Evolutionary conservation across 2,797 vertebrate species (phyloP), one percentile per base, ranked within the genome.

Genomic region (Eulemur mongoz): DNA sequence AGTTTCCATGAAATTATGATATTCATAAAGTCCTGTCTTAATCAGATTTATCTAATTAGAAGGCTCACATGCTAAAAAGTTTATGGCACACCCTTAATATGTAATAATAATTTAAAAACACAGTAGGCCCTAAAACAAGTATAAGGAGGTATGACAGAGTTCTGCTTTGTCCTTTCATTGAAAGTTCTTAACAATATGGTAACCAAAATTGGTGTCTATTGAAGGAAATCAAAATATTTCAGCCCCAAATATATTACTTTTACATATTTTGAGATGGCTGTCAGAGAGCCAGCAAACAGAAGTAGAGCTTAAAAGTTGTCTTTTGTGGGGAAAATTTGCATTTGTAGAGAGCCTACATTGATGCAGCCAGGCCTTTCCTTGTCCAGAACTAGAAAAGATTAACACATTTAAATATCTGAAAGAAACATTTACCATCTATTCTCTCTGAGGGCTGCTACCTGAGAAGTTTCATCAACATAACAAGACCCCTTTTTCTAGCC

Each of bases 31-130:
- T 59, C 48, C 27, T 12, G 30, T 82, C 4, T 65, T 89, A 35
- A 35, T 92, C 59, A 69, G n/a, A 78, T 89, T 94, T 92, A 89
- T 83, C 76, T 80, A 95, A 89, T 85, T 67, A 63, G 32, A 89
- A 92, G 43, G 2, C 7, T 54, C 38, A 81, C 4, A 70, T 59
- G 38, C 30, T 80, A 75, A 88, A 86, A 94, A 40, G 78, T 67
- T 89, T 84, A 69, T 54, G 79, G 35, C 35, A 84, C 0, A 30
- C 20, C 32, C 2, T 89, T 92, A 81, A 76, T 40, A 70, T 59
- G 6, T 70, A 89, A 80, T 72, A 88, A 72, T 35, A 76, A 35
- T 86, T 84, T 91, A 2, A 45, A 65, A 91, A 43, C 13, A 43
- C 27, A 59, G 54, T 92, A 89, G 76, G 4, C 7, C 69, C 76